phyloP scores from a whole-genome alignment of 2,797 vertebrate genomes.

The Pelobates cultripes region DNA sequence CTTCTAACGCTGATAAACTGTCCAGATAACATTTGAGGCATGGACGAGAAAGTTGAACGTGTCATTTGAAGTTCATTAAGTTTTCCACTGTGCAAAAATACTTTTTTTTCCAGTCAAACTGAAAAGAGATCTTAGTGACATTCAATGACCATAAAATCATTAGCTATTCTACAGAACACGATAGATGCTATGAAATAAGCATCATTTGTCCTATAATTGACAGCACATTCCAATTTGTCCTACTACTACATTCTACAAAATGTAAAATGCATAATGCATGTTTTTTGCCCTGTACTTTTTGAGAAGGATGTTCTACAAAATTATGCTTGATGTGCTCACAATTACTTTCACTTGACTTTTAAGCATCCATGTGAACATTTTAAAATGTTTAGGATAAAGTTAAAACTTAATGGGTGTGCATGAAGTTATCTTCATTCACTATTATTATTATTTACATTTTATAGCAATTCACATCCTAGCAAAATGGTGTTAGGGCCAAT shows the following conservation, averaged over 20 bases:
- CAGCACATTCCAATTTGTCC: constrained; percentile 26
- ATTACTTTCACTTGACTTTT: constrained; percentile 20
- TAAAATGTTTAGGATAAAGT: neutral
- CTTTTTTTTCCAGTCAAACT: constrained; percentile 11
- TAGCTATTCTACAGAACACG: constrained; percentile 21
- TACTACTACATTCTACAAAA: constrained; percentile 17
- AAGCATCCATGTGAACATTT: constrained; percentile 1
- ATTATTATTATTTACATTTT: no score
- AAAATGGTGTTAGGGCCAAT: no score
- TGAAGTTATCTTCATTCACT: no score
- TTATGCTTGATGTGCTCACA: neutral
- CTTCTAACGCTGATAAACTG: constrained; percentile 36
- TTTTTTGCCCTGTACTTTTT: constrained; percentile 1
- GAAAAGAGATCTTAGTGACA: constrained; percentile 18
- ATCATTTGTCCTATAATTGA: constrained; percentile 34
- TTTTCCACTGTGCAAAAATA: constrained; percentile 16
- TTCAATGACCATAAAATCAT: constrained; percentile 43
- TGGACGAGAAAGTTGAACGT: constrained; percentile 26
- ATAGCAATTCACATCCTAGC: no score
- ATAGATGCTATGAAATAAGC: constrained; percentile 20
- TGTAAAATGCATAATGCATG: constrained; percentile 20
- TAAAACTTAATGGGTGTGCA: neutral
- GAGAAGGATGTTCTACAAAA: neutral
- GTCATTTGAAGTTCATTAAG: constrained; percentile 43
- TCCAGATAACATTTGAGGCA: constrained; percentile 32